phyloP scores from a whole-genome alignment of 2,797 vertebrate species.

The Hippopotamyrus pictus region DNA sequence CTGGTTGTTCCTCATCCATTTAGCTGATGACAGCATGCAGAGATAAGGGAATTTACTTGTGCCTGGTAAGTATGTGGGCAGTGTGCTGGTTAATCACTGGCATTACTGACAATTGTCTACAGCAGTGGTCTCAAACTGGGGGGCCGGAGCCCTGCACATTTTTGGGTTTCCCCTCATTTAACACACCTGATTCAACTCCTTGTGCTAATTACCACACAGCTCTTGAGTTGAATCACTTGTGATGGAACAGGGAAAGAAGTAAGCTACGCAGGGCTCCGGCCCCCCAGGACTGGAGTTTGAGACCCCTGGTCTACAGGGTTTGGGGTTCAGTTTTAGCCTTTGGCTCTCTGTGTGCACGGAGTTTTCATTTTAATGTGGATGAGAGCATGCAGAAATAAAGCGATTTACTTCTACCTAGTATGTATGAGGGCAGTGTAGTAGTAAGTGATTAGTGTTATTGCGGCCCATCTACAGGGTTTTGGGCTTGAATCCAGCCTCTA shows the following conservation, averaged over 20 bases:
- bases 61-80: background rate
- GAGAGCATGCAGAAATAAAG: background rate
- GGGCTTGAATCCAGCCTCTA: background rate
- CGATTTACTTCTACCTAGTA: background rate
- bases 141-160: too few species aligned
- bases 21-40: background rate
- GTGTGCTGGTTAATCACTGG: background rate
- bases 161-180: too few species aligned
- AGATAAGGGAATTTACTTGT: background rate
- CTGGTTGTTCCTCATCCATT: background rate
- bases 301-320: background rate
- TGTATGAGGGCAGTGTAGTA: background rate
- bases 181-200: too few species aligned
- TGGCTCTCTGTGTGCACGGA: background rate
- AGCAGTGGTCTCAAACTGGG: background rate
- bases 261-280: too few species aligned
- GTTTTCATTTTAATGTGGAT: background rate
- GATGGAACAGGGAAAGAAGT: too few species aligned
- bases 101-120: background rate
- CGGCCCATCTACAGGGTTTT: background rate
- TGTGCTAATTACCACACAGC: too few species aligned
- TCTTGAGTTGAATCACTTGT: too few species aligned
- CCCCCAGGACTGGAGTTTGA: too few species aligned
- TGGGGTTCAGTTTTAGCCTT: background rate
- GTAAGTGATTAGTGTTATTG: background rate